These are phyloP conservation scores for Sinelater perroti DNA, from an alignment of 2,888 invertebrate genomes.

Conservation along the genomic window DNA sequence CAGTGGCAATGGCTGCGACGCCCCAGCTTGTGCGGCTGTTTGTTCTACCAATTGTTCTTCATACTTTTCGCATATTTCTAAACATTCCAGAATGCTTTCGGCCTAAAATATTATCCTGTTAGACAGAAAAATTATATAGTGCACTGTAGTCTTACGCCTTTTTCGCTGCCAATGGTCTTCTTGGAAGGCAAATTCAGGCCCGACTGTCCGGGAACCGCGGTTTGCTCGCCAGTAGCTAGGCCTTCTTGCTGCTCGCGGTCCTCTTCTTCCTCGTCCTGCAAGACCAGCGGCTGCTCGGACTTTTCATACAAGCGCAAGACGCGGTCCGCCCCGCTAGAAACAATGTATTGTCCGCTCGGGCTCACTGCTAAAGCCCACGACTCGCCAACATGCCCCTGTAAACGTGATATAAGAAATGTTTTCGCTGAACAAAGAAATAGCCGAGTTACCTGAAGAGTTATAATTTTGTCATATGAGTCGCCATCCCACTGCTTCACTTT, in stretches of 20 bases:
- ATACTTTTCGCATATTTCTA: constrained; percentile 78
- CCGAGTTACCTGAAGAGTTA: constrained; percentile 78
- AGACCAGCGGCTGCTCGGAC: constrained; percentile 87
- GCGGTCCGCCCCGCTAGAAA: constrained; percentile 86
- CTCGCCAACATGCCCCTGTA: constrained; percentile 83
- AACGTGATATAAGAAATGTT: not conserved
- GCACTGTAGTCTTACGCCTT: constrained; percentile 71
- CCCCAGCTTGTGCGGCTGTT: constrained; percentile 53
- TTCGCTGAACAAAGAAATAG: not conserved
- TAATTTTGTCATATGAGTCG: constrained; percentile 88
- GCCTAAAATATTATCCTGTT: constrained; percentile 63
- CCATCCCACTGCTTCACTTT: constrained; percentile 97
- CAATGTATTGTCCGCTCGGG: constrained; percentile 80
- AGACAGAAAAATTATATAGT: constrained; percentile 45
- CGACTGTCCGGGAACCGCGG: constrained; percentile 74
- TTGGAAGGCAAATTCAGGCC: constrained; percentile 81
- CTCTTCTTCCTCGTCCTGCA: constrained; percentile 90
- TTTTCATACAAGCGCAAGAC: constrained; percentile 87
- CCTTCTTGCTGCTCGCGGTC: constrained; percentile 80
- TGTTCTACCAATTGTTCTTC: constrained; percentile 67
- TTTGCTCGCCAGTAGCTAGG: constrained; percentile 77
- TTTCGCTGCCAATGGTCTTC: constrained; percentile 87
- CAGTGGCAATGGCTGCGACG: constrained; percentile 56
- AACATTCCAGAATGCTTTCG: constrained; percentile 90
- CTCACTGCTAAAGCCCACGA: constrained; percentile 80